These are phyloP conservation scores for Drosophila leonis DNA, from an alignment of 2,888 invertebrate species.

Conservation along the genomic window DNA sequence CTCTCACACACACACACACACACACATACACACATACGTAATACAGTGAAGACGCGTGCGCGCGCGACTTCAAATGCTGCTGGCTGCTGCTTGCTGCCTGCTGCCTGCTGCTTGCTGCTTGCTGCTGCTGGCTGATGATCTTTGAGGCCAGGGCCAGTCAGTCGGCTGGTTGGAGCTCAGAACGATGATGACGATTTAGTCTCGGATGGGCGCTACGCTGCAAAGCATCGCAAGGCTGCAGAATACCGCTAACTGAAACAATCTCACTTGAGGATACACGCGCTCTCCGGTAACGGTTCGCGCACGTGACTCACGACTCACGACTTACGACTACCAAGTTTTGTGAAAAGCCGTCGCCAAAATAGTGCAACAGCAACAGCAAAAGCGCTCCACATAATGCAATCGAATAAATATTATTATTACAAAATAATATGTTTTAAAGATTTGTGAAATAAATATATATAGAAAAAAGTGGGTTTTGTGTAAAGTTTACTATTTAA, in stretches of 20 bases:
- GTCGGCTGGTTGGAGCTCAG: constrained; percentile 72
- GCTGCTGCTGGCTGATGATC: constrained; percentile 61
- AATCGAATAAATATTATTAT: constrained; percentile 5
- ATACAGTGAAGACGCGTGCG: constrained; percentile 67
- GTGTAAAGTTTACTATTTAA: constrained; percentile 7
- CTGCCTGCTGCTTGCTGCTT: constrained; percentile 35
- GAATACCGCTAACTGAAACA: constrained; percentile 48
- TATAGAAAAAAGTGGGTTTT: constrained; percentile 3
- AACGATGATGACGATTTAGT: constrained; percentile 78
- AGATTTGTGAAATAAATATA: constrained; percentile 24
- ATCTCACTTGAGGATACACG: constrained; percentile 29
- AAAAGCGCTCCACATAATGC: constrained; percentile 19
- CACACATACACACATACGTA: constrained; percentile 16
- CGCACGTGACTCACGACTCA: constrained; percentile 46
- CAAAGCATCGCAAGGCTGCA: constrained; percentile 77
- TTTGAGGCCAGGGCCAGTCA: constrained; percentile 74
- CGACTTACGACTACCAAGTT: constrained; percentile 7
- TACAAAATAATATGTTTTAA: constrained; percentile 16
- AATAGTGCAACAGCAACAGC: constrained; percentile 13
- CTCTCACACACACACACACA: constrained; percentile 7
- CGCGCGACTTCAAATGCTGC: constrained; percentile 65
- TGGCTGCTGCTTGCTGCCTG: constrained; percentile 38
- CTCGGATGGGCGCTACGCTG: constrained; percentile 83
- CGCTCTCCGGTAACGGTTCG: constrained; percentile 31
- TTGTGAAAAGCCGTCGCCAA: constrained; percentile 53